Evolutionary conservation across 2,113 vertebrate genomes (phyloP), one percentile per base, ranked within the genome.

Genomic region (Chrysemys picta): DNA sequence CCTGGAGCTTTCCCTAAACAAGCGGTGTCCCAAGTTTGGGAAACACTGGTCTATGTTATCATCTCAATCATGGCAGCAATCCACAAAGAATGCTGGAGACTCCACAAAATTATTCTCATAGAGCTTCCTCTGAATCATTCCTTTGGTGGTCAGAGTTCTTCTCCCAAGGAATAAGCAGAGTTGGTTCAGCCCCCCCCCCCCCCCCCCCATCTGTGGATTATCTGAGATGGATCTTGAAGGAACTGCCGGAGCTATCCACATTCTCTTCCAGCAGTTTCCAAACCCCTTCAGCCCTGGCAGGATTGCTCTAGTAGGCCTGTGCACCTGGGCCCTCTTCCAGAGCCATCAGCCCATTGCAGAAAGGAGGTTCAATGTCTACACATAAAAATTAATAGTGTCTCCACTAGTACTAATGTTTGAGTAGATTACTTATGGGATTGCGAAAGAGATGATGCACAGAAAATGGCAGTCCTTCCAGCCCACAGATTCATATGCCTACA

Each of bases 291-390:
- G 21, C 25, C 56, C 52, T 59, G 65, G 29, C 12, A 62, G 14
- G 14, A 38, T 21, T 69, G 65, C 17, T 69, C 65, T 72, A 22
- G 8, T 21, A 21, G 8, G n/a, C 19, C n/a, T 69, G 35, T 69
- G 35, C 17, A n/a, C 35, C 38, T 59, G 5, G 4, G 7, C 17
- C 72, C 31, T 0, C 0, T 62, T 95, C 57, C 17, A 5, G 47
- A 80, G 21, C 3, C 57, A 29, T 31, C 69, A 88, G 2, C 45
- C 31, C 88, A 29, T 10, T 76, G 49, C 21, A 78, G 10, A 88
- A 38, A 56, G 14, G 8, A 80, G 86, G 29, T 45, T 75, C 84
- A 85, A 82, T 14, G 53, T 57, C 31, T 25, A 85, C 82, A 80
- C 52, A 53, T 22, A 5, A n/a, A 11, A 21, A 47, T 87, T 38